A percentile compares a stretch with the other conserved stretches of the same genome.
phyloP scores from a whole-genome alignment of 1,140 invertebrate genomes.

The Hypsibius dujardini region DNA sequence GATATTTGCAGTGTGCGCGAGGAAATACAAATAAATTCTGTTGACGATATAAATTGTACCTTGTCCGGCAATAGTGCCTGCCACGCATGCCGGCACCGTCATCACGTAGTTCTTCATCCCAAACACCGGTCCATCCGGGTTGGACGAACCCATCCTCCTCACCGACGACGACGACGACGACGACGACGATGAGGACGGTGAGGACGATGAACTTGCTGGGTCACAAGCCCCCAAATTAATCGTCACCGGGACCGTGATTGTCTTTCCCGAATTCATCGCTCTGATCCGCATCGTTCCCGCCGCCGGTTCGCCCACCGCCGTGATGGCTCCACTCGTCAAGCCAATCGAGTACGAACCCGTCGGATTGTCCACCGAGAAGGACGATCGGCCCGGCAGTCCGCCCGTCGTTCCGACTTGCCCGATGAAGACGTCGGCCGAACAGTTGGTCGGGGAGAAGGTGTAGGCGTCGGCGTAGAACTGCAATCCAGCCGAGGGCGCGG shows the following conservation, averaged over 20 bases:
- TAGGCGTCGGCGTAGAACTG: neutral
- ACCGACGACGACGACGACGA: neutral
- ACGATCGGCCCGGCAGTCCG: neutral
- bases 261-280: neutral
- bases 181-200: neutral
- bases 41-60: too few species aligned
- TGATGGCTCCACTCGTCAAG: neutral
- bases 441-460: slow-evolving; percentile 7
- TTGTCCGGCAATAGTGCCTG: too few species aligned
- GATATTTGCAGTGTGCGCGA: too few species aligned
- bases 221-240: neutral
- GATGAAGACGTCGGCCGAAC: neutral
- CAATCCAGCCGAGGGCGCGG: neutral
- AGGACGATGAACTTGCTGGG: neutral
- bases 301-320: neutral
- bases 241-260: slow-evolving; percentile 6
- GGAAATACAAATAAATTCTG: too few species aligned
- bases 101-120: too few species aligned
- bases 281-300: neutral
- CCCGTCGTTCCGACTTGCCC: neutral
- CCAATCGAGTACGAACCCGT: neutral
- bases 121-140: too few species aligned
- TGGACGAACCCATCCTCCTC: too few species aligned
- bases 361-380: slow-evolving; percentile 10
- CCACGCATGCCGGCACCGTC: too few species aligned